Conservation (phyloP, 2,888 invertebrate genomes). For the Cataglyphis cursor region DNA sequence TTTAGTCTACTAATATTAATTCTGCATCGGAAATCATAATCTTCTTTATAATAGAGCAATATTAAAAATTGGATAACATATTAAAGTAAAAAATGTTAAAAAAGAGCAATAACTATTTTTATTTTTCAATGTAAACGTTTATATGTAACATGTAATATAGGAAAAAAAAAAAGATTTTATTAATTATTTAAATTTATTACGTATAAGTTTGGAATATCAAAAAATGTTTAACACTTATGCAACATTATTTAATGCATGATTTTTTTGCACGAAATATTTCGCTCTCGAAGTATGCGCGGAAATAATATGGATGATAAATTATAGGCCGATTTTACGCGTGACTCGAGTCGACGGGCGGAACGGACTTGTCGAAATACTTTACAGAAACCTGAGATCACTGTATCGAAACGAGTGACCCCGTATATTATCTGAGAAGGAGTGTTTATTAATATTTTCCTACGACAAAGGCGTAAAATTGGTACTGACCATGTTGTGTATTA, state of each 20-base stretch:
- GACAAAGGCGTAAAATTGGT: conserved; percentile 44
- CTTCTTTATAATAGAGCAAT: too few species aligned
- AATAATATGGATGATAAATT: conserved; percentile 32
- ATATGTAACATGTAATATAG: background rate
- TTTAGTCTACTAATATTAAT: background rate
- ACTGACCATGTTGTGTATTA: conserved; percentile 18
- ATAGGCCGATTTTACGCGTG: conserved; percentile 7
- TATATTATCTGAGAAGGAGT: conserved; percentile 9
- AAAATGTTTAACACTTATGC: background rate
- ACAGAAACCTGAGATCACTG: conserved; percentile 28
- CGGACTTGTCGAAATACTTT: conserved; percentile 22
- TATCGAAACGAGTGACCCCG: conserved; percentile 10
- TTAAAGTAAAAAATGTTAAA: background rate
- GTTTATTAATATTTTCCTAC: conserved; percentile 39
- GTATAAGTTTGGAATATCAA: background rate
- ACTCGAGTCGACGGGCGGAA: conserved; percentile 24
- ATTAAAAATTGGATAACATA: background rate
- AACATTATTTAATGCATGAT: conserved; percentile 15
- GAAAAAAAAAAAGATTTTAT: background rate
- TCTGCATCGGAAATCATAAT: background rate
- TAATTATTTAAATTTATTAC: background rate
- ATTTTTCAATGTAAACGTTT: background rate
- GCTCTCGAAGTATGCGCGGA: conserved; percentile 18
- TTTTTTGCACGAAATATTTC: conserved; percentile 3
- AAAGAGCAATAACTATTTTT: background rate